These are phyloP conservation scores for Scytalopus superciliaris DNA, from an alignment of 2,113 vertebrate genomes.

Conservation along the genomic window DNA sequence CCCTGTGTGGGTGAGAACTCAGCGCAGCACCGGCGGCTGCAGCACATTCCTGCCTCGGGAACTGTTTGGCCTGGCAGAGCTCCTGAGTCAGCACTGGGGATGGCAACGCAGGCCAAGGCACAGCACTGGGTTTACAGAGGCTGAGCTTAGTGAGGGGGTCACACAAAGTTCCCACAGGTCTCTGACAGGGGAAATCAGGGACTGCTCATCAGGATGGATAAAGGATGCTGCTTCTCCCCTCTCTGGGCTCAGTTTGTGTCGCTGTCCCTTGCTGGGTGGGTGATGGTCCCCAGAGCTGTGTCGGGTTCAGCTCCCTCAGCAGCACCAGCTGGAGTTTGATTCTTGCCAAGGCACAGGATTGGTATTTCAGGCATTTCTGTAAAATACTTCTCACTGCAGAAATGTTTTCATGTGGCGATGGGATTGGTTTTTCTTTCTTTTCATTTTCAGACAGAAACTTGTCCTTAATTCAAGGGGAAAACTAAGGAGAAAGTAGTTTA, in stretches of 20 bases:
- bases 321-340: background rate
- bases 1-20: background rate
- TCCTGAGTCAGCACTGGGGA: background rate
- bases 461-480: background rate
- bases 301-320: background rate
- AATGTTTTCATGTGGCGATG: background rate
- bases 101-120: background rate
- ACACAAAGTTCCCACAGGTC: background rate
- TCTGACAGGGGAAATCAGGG: background rate
- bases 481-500: background rate
- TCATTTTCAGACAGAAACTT: background rate
- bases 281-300: background rate
- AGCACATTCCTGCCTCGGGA: conserved; percentile 25
- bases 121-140: background rate
- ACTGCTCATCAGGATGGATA: no score
- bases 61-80: conserved; percentile 38
- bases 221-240: background rate
- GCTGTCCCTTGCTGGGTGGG: rapidly evolving
- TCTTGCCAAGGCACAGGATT: background rate
- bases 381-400: background rate
- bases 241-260: background rate
- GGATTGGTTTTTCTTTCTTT: background rate
- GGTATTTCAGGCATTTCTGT: background rate
- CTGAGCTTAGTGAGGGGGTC: background rate
- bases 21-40: background rate